Percentiles rank a stretch among this genome's conserved stretches.
These are phyloP conservation scores for Papilio glaucus DNA, from an alignment of 1,140 invertebrate genomes.

Conservation along the genomic window DNA sequence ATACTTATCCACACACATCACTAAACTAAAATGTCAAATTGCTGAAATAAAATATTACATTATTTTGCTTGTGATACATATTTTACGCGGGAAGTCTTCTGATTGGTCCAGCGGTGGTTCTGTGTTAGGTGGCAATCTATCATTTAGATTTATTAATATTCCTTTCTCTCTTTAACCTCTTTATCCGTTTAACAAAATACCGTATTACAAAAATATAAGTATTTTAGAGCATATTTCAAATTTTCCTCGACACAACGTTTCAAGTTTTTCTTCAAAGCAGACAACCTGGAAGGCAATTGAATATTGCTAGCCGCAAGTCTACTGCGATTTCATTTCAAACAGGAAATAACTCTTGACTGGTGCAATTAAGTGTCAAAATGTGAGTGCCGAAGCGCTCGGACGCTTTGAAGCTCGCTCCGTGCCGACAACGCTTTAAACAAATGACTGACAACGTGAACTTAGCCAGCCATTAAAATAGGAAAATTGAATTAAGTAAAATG, in stretches of 20 bases:
- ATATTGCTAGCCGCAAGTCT: conserved; percentile 8
- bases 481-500: neutral
- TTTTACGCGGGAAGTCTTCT: too few relatives aligned
- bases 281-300: conserved; percentile 12
- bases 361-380: conserved; percentile 33
- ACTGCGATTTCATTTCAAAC: conserved; percentile 34
- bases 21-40: neutral
- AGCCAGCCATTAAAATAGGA: neutral
- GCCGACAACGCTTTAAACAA: neutral
- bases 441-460: neutral
- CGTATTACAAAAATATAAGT: neutral
- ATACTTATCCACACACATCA: too few relatives aligned
- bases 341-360: conserved; percentile 26
- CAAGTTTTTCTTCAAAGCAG: neutral
- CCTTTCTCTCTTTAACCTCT: too few relatives aligned
- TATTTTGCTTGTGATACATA: too few relatives aligned
- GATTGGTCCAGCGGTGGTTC: too few relatives aligned
- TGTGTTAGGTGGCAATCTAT: too few relatives aligned
- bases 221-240: neutral
- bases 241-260: neutral
- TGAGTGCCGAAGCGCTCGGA: neutral
- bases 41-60: neutral
- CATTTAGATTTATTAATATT: too few relatives aligned
- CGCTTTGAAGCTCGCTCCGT: neutral
- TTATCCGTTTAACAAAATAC: neutral